Base-by-base conservation (phyloP, 2,888 invertebrate species). In the Mythimna ferrago region DNA sequence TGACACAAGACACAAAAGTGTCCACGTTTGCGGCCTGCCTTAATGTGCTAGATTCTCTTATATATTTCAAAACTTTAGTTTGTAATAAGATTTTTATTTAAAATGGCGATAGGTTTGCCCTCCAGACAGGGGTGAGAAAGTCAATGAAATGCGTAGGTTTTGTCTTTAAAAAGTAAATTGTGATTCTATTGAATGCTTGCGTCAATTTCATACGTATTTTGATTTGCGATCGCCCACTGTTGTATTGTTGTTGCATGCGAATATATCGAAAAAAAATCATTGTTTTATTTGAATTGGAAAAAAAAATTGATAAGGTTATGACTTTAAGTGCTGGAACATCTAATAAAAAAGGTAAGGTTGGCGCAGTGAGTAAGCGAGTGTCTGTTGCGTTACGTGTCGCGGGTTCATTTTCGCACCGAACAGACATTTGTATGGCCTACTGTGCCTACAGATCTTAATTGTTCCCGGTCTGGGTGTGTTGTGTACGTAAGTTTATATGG, bases 121-220 rank as follows among this genome's bases (percentile, higher is more conserved):
- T 76, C 80, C 16, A 77, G 76, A 80, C 80, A 53, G 44, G 35
- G 48, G 79, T 14, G 48, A 54, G 44, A 21, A 44, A 62, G 80
- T 66, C 80, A 76, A 73, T 57, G 61, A 44, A 57, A 74, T 26
- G 44, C 21, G 61, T 57, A 38, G 19, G 35, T 9, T 72, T 19
- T 10, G 26, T 6, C 6, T 44, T 54, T 72, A 62, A 66, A 65
- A 26, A 41, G 57, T 4, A 21, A 16, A 44, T 51, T 32, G 41
- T 64, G 54, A 51, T 51, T 73, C 44, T 61, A 51, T 79, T 56
- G 41, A 64, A 64, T 58, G 14, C 21, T 19, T 64, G 38, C 41
- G 48, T 63, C 73, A 64, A 56, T 51, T 65, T 10, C 19, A 26
- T 6, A 10, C 5, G 7, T 51, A 51, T 56, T 77, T 77, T 69